Evolutionary conservation across 1,140 invertebrate genomes (phyloP).

Genomic region (Heliconius melpomene): DNA sequence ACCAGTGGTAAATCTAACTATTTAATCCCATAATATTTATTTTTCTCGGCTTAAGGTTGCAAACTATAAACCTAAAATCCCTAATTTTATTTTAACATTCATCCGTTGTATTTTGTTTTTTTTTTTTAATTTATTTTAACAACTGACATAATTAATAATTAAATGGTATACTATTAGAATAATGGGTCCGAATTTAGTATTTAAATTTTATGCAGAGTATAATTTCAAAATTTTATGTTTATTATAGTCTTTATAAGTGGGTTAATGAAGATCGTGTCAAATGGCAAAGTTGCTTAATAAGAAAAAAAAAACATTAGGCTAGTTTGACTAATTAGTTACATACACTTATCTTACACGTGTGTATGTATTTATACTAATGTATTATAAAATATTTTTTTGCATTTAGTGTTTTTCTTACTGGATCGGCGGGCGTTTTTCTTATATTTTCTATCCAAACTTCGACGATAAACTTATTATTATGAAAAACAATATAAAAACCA

Average conservation of each 20-base stretch:
- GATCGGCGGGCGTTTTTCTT: no score
- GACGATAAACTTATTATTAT: no score
- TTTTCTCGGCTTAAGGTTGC: not conserved
- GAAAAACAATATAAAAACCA: no score
- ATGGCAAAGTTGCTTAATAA: not conserved
- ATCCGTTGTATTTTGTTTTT: no score
- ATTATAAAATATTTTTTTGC: no score
- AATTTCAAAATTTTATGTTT: not conserved
- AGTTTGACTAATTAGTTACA: slow-evolving; percentile 4
- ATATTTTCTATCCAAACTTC: no score
- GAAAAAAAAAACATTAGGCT: not conserved
- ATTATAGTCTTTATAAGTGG: not conserved
- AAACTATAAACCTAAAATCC: no score
- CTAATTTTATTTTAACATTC: no score
- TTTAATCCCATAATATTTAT: not conserved
- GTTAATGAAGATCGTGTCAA: slow-evolving; percentile 5
- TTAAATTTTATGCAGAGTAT: not conserved
- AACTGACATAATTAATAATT: not conserved
- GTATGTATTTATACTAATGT: no score
- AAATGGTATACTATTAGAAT: not conserved
- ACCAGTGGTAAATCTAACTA: not conserved
- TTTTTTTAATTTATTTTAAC: not conserved
- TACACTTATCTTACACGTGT: not conserved
- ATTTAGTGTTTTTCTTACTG: no score
- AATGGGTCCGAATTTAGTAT: not conserved